Evolutionary conservation across 2,888 invertebrate species (phyloP).

Genomic region (Lydus trimaculatus): DNA sequence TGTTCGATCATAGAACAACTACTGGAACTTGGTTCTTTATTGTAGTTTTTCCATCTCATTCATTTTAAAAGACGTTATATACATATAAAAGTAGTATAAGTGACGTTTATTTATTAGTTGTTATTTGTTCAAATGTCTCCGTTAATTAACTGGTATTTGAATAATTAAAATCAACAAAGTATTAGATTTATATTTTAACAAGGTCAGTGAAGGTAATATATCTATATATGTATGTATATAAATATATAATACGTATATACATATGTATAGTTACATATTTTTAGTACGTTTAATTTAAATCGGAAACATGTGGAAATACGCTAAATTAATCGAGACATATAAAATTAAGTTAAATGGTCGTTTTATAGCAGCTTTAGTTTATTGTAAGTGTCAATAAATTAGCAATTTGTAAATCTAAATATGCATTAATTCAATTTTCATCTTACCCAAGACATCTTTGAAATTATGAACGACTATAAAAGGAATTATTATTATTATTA

Average conservation of each 20-base stretch:
- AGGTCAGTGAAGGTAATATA: neutral
- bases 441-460: neutral
- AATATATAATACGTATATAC: no score
- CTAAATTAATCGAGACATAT: slow-evolving; percentile 7
- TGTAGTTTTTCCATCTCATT: no score
- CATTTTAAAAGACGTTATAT: neutral
- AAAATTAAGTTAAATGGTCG: neutral
- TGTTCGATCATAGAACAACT: neutral
- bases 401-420: slow-evolving; percentile 5
- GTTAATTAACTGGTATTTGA: neutral
- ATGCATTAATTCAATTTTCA: slow-evolving; percentile 5
- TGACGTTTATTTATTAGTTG: neutral
- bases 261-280: no score
- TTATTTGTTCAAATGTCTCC: neutral
- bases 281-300: neutral
- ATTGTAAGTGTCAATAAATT: slow-evolving; percentile 5
- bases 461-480: neutral
- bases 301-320: neutral
- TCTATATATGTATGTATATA: neutral
- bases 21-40: neutral
- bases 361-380: neutral
- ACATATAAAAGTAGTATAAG: neutral
- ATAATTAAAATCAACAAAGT: neutral
- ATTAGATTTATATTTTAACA: neutral
- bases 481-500: neutral